Base-by-base conservation (phyloP, 1,140 invertebrate species). In the Babylonia areolata region DNA sequence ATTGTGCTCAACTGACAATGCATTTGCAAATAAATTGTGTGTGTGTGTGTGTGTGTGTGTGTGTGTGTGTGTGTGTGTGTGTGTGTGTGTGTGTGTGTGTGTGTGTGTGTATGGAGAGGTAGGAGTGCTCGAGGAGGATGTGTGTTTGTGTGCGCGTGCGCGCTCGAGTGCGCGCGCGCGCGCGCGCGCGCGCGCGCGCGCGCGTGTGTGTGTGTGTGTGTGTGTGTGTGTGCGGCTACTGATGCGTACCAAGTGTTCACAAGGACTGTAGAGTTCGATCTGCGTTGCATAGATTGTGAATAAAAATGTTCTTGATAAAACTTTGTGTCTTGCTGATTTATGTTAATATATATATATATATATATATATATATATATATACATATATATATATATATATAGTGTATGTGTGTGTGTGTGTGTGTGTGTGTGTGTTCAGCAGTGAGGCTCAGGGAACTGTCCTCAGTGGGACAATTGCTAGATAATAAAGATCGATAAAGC, bases 361-460 rank as follows among this genome's bases (percentile, higher is more conserved):
- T 75, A 12, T 28, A 69, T 17, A 11, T 5, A 5, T 12, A 35
- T 75, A 11, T 35, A 12, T 6, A 11, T 75, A 2, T 75, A 11
- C 71, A 23, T n/a, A n/a, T n/a, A n/a, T n/a, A n/a, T n/a, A n/a
- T 33, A 40, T 40, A 11, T 39, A 11, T 40, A 3, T 73, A 23
- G 35, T 73, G 71, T 35, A 1, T 73, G 71, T 35, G 31, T 35
- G 71, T 37, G 71, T 69, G 64, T 6, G 64, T 69, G 64, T 73
- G 71, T 73, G 71, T 73, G n/a, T 73, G 71, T 73, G 71, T 73
- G 71, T 73, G 46, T 73, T 3, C n/a, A n/a, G n/a, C n/a, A n/a
- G n/a, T n/a, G n/a, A n/a, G n/a, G n/a, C n/a, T n/a, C n/a, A n/a
- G n/a, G n/a, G n/a, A n/a, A n/a, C n/a, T n/a, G n/a, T n/a, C n/a